Conservation (phyloP, 2,888 invertebrate species). For the Rhogogaster chlorosoma region DNA sequence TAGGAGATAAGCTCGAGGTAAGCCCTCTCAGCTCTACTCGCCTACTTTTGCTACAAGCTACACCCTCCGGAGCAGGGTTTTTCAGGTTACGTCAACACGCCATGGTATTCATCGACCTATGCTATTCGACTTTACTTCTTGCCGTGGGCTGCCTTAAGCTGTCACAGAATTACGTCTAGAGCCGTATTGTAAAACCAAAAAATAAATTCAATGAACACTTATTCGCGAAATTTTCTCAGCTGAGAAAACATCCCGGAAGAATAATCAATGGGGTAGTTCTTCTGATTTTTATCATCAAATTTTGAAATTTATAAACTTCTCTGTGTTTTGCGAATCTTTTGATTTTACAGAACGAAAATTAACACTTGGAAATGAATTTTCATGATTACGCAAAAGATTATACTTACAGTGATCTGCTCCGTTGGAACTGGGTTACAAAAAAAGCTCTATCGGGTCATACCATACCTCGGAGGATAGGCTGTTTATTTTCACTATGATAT, state of each 20-base stretch:
- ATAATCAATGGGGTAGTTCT: no score
- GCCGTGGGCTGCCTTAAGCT: background rate
- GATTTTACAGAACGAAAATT: background rate
- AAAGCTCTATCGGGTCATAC: background rate
- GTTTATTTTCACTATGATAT: no score
- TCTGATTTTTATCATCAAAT: background rate
- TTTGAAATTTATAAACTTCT: background rate
- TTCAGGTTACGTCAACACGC: conserved; percentile 37
- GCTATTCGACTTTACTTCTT: background rate
- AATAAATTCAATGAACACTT: background rate
- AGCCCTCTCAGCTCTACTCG: conserved; percentile 30
- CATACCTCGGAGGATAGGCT: no score
- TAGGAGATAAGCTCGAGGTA: conserved; percentile 40
- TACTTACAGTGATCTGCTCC: background rate
- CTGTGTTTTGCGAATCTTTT: background rate
- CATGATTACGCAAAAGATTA: no score
- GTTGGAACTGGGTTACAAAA: no score
- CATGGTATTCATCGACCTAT: conserved; percentile 11
- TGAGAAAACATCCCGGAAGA: no score
- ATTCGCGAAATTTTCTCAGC: background rate
- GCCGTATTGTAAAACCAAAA: background rate
- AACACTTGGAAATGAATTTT: no score
- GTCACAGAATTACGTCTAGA: background rate
- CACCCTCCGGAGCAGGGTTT: conserved; percentile 8
- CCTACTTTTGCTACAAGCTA: conserved; percentile 18